A percentile compares a stretch with the other conserved stretches of the same genome.
phyloP scores from a whole-genome alignment of 2,888 invertebrate species.

The Melanostoma scalare region DNA sequence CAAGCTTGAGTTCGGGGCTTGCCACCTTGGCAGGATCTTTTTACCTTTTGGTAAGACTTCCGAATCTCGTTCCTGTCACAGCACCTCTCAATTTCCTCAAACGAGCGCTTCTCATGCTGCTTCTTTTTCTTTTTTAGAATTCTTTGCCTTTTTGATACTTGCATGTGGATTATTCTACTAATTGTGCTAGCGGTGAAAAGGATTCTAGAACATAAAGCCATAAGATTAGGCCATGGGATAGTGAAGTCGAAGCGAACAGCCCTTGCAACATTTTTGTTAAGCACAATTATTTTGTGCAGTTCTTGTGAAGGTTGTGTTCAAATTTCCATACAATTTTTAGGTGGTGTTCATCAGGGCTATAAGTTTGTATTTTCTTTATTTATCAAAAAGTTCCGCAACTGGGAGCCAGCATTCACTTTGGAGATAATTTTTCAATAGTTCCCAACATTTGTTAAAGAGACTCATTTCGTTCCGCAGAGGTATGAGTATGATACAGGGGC shows the following conservation, averaged over 20 bases:
- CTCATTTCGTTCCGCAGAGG: too few species aligned
- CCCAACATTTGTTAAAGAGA: too few species aligned
- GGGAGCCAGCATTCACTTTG: background rate
- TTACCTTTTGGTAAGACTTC: too few species aligned
- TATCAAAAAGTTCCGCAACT: background rate
- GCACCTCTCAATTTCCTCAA: too few species aligned
- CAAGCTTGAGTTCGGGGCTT: too few species aligned
- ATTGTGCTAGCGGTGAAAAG: background rate
- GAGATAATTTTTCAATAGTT: too few species aligned
- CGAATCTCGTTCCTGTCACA: too few species aligned
- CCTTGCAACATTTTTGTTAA: background rate
- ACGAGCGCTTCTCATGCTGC: too few species aligned
- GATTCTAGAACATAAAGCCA: background rate
- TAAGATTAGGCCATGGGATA: background rate
- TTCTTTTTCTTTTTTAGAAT: too few species aligned
- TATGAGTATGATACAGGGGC: too few species aligned
- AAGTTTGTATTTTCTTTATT: background rate
- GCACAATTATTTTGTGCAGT: background rate
- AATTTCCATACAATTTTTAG: constrained; percentile 6
- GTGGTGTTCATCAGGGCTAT: constrained; percentile 1
- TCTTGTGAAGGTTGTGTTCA: constrained; percentile 18
- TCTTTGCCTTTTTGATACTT: constrained; percentile 2
- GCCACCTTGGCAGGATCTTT: too few species aligned
- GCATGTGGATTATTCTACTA: background rate
- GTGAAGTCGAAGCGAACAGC: background rate